Conservation (phyloP, 92 coral and sea anemone species). For the Parazoanthus atlanticus region DNA sequence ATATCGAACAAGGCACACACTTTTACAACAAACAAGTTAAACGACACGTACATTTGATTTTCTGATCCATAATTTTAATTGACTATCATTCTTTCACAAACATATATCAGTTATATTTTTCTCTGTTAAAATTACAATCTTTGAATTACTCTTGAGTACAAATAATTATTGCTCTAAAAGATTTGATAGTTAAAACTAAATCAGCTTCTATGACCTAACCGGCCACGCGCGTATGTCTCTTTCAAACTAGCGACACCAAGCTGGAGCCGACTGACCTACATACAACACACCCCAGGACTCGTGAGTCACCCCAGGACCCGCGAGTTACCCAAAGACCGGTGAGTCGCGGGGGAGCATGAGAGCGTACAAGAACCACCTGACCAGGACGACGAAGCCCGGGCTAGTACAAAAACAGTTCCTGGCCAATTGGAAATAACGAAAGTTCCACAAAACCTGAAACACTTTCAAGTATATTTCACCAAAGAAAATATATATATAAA, state of each 20-base stretch:
- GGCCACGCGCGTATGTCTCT: neutral
- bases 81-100: constrained; percentile 6
- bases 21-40: neutral
- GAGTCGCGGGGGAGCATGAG: neutral
- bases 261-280: neutral
- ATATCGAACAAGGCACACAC: neutral
- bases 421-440: neutral
- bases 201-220: neutral
- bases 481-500: too few species aligned
- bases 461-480: too few species aligned
- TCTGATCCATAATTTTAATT: constrained; percentile 21
- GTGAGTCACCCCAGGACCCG: neutral
- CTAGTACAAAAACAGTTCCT: neutral
- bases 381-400: neutral
- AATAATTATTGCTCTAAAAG: constrained; percentile 26
- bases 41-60: neutral
- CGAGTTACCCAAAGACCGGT: neutral
- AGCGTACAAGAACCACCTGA: neutral
- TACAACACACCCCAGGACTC: neutral
- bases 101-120: constrained; percentile 17
- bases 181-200: neutral
- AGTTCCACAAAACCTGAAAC: neutral
- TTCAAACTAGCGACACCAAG: constrained; percentile 3
- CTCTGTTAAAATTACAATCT: constrained; percentile 41
- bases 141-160: constrained; percentile 30